Evolutionary conservation across 2,113 vertebrate species (phyloP).

Genomic region (Orcinus orca): DNA sequence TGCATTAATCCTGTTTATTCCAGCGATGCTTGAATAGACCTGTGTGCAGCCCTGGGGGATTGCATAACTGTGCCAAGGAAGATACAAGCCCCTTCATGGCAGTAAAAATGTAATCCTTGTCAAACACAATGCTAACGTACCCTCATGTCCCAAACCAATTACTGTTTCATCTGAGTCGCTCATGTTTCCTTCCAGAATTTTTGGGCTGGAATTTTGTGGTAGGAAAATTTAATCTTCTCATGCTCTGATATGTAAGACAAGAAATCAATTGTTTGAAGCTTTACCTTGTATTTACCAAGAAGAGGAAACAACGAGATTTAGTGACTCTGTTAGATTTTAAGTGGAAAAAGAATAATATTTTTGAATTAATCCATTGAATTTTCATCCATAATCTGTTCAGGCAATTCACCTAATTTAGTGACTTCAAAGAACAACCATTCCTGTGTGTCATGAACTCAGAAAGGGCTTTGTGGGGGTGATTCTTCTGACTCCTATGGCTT

Average conservation of each 20-base stretch:
- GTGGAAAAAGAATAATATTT: neutral
- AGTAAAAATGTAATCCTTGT: neutral
- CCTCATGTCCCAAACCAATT: neutral
- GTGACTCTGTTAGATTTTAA: slow-evolving; percentile 6
- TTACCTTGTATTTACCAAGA: neutral
- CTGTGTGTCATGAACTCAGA: neutral
- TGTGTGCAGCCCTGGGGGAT: neutral
- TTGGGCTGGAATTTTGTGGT: neutral
- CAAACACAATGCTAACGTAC: neutral
- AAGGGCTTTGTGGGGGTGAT: neutral
- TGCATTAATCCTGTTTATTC: neutral
- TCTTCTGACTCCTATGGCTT: neutral
- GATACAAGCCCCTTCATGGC: neutral
- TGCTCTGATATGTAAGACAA: neutral
- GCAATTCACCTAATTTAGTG: neutral
- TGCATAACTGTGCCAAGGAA: neutral
- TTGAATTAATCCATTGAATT: neutral
- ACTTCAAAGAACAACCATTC: neutral
- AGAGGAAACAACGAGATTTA: neutral
- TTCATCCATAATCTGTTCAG: neutral
- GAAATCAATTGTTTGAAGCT: neutral
- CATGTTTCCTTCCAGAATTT: neutral
- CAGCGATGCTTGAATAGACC: neutral
- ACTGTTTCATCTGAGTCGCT: slow-evolving; percentile 19
- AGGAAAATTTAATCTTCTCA: neutral